These are phyloP conservation scores for Aphelinus atriplicis DNA, from an alignment of 1,140 invertebrate species.

Conservation along the genomic window DNA sequence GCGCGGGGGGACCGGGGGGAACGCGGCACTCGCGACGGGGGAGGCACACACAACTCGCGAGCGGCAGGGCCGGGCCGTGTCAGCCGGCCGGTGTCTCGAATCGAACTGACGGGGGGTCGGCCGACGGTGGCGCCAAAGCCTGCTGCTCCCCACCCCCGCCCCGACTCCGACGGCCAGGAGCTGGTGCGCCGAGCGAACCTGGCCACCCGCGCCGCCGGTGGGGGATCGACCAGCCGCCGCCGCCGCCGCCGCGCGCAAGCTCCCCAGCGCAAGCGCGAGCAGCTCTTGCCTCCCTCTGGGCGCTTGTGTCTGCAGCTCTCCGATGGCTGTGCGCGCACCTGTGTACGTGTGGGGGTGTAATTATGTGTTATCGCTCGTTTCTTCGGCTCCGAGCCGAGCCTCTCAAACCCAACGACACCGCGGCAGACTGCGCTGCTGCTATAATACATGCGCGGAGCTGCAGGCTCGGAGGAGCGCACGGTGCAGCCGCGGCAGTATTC, in stretches of 20 bases:
- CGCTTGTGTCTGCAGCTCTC: not conserved
- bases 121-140: constrained; percentile 57
- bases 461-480: no score
- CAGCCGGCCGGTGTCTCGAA: constrained; percentile 64
- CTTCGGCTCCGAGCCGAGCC: no score
- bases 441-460: no score
- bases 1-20: no score
- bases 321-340: not conserved
- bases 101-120: constrained; percentile 61
- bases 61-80: constrained; percentile 39
- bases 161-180: constrained; percentile 41
- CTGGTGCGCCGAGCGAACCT: constrained; percentile 22
- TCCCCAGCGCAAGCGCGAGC: not conserved
- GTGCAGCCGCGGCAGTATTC: no score
- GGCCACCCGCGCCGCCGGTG: constrained; percentile 44
- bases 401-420: no score
- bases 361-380: not conserved
- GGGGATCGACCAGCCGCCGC: not conserved
- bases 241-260: not conserved
- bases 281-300: not conserved
- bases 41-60: constrained; percentile 11
- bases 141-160: not conserved
- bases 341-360: not conserved
- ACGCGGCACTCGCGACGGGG: constrained; percentile 28
- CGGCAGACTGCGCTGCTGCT: no score